Evolutionary conservation across 2,888 invertebrate species (phyloP), one percentile per base, ranked within the genome.

Genomic region (Drosophila ezoana): DNA sequence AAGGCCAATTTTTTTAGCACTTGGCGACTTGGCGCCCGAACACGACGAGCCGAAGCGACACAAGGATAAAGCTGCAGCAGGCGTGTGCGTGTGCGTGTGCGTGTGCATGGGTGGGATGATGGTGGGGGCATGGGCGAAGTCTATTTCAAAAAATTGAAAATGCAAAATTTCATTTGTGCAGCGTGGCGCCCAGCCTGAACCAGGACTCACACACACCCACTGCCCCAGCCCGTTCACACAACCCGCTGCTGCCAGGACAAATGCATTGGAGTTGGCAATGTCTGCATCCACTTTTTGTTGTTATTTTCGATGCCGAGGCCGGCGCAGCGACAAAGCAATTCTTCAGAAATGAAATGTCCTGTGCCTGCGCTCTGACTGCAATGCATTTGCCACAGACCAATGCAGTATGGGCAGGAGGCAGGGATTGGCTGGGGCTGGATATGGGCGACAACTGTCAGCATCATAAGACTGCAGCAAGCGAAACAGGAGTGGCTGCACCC

Each of bases 311-410:
- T 57, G 67, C 41, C 28, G 78, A 65, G 75, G 53, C 70, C 48
- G 75, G 48, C 59, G 51, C 48, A 68, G 67, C 76, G 80, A 81
- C 87, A 89, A 87, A 88, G 83, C 88, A 84, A 88, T 88, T 89
- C 88, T 88, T 88, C 88, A 89, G 89, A 84, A 83, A 86, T 86
- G 81, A 82, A 84, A 89, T 86, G 89, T 79, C 79, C 87, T 86
- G 83, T 60, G 64, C 66, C 73, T 49, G 58, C 76, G 58, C 79
- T 58, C 67, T 61, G 74, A 53, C 59, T 44, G 76, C 79, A 78
- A 56, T 87, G 87, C 84, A 88, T 84, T 86, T 77, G 53, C 67
- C 74, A 56, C 33, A 9, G 41, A 16, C 47, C 43, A 53, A 41
- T 59, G 70, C 59, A 59, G 47, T 40, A 43, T 28, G 28, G 28